Evolutionary conservation across 2,113 vertebrate species (phyloP).

Genomic region (Platichthys stellatus): DNA sequence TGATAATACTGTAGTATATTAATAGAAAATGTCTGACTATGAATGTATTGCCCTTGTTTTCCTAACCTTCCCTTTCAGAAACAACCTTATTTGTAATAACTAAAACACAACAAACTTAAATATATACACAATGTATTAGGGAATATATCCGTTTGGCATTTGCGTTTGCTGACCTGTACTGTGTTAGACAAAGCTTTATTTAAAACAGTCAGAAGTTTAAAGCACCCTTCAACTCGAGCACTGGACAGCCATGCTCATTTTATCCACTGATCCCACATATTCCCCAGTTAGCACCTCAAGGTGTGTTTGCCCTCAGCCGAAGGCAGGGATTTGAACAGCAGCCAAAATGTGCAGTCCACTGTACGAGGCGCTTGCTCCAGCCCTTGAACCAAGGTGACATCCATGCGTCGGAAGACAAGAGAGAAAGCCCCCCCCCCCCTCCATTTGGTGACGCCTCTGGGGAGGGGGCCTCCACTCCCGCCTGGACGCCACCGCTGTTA

Average conservation of each 20-base stretch:
- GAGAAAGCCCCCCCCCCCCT: not conserved
- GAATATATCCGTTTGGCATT: too few species aligned
- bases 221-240: not conserved
- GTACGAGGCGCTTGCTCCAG: conserved; percentile 26
- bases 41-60: not conserved
- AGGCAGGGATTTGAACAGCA: conserved; percentile 11
- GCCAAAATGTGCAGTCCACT: conserved; percentile 2
- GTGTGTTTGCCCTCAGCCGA: conserved; percentile 23
- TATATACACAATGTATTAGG: not conserved
- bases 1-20: not conserved
- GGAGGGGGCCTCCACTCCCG: conserved; percentile 59
- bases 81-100: not conserved
- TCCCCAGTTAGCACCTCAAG: conserved; percentile 12
- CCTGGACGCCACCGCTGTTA: conserved; percentile 77
- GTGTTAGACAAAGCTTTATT: not conserved
- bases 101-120: too few species aligned
- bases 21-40: not conserved
- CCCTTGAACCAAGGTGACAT: conserved; percentile 61
- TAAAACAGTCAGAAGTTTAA: not conserved
- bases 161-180: not conserved
- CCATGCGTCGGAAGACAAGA: conserved; percentile 23
- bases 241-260: not conserved
- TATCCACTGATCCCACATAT: not conserved
- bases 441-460: conserved; percentile 33
- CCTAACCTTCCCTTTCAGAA: not conserved